Evolutionary conservation across 1,140 invertebrate genomes (phyloP), one percentile per base, ranked within the genome.

Genomic region (Idris sp.): DNA sequence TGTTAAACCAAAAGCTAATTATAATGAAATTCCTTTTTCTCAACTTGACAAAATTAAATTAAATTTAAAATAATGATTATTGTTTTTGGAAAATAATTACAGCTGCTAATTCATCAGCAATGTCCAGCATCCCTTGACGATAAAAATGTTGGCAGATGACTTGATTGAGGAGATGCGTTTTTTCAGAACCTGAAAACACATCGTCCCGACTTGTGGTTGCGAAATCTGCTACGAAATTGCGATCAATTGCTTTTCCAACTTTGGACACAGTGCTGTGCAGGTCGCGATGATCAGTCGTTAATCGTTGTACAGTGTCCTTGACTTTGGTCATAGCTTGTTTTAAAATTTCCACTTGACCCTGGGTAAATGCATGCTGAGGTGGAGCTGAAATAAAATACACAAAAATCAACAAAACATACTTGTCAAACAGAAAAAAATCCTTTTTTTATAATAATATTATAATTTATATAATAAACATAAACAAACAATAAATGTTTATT

Each of bases 121-220:
- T 95, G 69, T 96, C 93, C 28, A 97, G 88, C 91, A 95, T 92
- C 35, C 97, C 97, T 87, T 98, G 95, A 62, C 97, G 91, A 83
- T 97, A 95, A 83, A 98, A 96, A 90, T 99, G 97, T 83, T 98
- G 96, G 79, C 96, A 96, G 30, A 99, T 96, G n/a, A 97, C 95
- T 88, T 97, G 93, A 88, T 98, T 98, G 31, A 99, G 88, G 9
- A 97, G 88, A 68, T 93, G 90, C 25, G 92, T 89, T 80, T 96
- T 96, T 33, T 94, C 92, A 15, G 92, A 86, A 14, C 91, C 91
- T 36, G 92, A 91, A 84, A 98, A 96, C 0, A 94, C 92, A 83
- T 97, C 94, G 49, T 96, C 95, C 71, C 94, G 91, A 35, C 93
- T 93, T 5, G 96, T 95, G 2, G 95, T 93, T 7, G 94, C 92